phyloP scores from a whole-genome alignment of 2,888 invertebrate genomes.

The Rotaria magnacalcarata region DNA sequence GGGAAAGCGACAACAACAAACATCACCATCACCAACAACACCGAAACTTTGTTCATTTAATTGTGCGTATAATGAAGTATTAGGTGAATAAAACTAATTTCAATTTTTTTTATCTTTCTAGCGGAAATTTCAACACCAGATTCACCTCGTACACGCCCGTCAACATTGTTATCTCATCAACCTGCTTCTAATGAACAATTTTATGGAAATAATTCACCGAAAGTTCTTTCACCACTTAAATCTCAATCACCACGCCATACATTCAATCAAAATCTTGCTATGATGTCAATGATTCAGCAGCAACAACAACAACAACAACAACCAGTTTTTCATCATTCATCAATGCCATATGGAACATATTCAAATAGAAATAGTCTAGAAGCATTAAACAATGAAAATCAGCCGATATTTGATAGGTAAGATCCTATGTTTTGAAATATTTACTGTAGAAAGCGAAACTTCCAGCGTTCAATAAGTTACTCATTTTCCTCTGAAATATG shows the following conservation, averaged over 20 bases:
- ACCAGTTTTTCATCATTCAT: background rate
- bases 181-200: background rate
- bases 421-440: too few relatives aligned
- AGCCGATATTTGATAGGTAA: background rate
- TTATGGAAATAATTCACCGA: conserved; percentile 18
- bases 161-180: conserved; percentile 4
- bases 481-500: too few relatives aligned
- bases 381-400: background rate
- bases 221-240: conserved; percentile 19
- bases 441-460: too few relatives aligned
- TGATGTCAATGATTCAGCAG: conserved; percentile 9
- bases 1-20: background rate
- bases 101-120: background rate
- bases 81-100: too few relatives aligned
- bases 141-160: background rate
- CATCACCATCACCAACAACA: conserved; percentile 1
- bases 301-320: background rate
- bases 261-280: background rate
- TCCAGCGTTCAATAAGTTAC: too few relatives aligned
- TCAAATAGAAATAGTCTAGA: background rate
- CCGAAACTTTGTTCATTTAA: background rate
- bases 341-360: background rate
- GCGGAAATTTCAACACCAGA: background rate
- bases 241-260: conserved; percentile 28
- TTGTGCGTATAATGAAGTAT: background rate